Conservation (phyloP, 2,888 invertebrate species). For the Drosophila mayaguana region DNA sequence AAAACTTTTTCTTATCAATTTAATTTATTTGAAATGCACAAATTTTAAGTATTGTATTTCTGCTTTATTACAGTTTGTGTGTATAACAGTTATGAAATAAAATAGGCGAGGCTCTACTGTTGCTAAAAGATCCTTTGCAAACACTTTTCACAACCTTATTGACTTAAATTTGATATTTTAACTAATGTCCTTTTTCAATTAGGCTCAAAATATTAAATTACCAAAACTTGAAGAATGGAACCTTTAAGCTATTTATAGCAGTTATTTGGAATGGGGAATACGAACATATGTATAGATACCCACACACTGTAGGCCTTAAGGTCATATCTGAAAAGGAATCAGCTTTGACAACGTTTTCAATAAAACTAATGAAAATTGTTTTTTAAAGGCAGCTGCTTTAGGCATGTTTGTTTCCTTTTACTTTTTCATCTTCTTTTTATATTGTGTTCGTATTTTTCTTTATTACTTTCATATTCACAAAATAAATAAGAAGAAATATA, state of each 20-base stretch:
- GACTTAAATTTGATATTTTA: conserved; percentile 51
- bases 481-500: too few relatives aligned
- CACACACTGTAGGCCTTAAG: neutral
- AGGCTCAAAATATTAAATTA: conserved; percentile 32
- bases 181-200: conserved; percentile 26
- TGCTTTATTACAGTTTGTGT: neutral
- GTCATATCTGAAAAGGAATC: conserved; percentile 3
- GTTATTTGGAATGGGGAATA: neutral
- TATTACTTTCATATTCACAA: conserved; percentile 26
- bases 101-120: neutral
- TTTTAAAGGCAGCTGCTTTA: conserved; percentile 7
- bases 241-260: neutral
- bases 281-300: too few relatives aligned
- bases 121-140: conserved; percentile 10
- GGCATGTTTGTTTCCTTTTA: conserved; percentile 2
- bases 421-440: neutral
- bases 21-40: too few relatives aligned
- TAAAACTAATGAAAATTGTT: conserved; percentile 36
- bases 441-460: conserved; percentile 9
- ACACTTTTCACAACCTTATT: conserved; percentile 13
- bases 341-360: conserved; percentile 26
- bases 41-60: neutral
- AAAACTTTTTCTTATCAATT: too few relatives aligned
- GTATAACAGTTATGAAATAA: neutral
- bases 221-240: conserved; percentile 2